These are phyloP conservation scores for Dryomyza anilis DNA, from an alignment of 2,888 invertebrate species.

Conservation along the genomic window DNA sequence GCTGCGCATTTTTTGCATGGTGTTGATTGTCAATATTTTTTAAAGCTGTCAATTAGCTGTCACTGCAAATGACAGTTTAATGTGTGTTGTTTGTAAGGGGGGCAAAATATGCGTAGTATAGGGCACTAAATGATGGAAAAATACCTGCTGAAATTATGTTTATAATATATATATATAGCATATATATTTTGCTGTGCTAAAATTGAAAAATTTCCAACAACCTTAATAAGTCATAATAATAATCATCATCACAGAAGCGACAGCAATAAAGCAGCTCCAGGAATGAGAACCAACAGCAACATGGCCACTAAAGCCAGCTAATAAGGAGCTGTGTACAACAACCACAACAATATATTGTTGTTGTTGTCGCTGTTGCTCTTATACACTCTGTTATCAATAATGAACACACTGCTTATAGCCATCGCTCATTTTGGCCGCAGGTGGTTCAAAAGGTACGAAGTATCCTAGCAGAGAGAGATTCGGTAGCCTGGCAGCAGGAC, in stretches of 20 bases:
- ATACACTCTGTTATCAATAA: neutral
- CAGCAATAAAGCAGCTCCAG: neutral
- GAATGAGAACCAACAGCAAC: constrained; percentile 1
- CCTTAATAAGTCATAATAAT: neutral
- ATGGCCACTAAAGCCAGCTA: too few species aligned
- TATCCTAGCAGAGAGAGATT: too few species aligned
- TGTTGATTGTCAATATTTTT: neutral
- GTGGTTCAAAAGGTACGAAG: too few species aligned
- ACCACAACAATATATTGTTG: too few species aligned
- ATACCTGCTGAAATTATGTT: too few species aligned
- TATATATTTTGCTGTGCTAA: neutral
- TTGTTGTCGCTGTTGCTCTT: constrained; percentile 12
- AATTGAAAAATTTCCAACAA: neutral
- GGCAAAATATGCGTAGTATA: neutral
- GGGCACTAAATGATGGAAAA: too few species aligned
- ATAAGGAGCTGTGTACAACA: too few species aligned
- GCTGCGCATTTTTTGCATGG: neutral
- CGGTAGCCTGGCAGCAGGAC: too few species aligned
- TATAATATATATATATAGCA: constrained; percentile 2
- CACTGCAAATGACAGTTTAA: constrained; percentile 20
- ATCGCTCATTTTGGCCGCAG: constrained; percentile 16
- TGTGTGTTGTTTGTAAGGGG: neutral
- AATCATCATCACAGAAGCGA: neutral
- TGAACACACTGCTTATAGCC: constrained; percentile 1
- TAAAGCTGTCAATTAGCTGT: constrained; percentile 24